phyloP scores from a whole-genome alignment of 2,888 invertebrate species.

The Caenorhabditis afra region DNA sequence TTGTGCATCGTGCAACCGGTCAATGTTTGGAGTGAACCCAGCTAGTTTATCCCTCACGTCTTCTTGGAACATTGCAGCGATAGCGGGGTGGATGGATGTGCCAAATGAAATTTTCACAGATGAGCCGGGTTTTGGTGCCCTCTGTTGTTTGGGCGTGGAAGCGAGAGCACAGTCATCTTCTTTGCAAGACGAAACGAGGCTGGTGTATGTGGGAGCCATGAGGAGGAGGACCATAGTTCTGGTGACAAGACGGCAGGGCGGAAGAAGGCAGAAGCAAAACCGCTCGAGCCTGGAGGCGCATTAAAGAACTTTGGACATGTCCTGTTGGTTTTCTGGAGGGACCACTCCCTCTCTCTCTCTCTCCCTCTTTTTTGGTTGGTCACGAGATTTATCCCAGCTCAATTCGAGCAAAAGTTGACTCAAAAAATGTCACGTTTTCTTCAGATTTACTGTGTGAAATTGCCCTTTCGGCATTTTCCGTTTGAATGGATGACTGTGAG shows the following conservation, averaged over 20 bases:
- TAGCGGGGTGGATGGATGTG: slow-evolving; percentile 7
- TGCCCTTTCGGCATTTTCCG: neutral
- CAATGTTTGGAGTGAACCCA: neutral
- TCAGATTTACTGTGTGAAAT: slow-evolving; percentile 49
- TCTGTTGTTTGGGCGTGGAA: slow-evolving; percentile 40
- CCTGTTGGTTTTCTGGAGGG: slow-evolving; percentile 41
- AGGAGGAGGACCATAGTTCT: slow-evolving; percentile 40
- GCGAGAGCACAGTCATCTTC: slow-evolving; percentile 29
- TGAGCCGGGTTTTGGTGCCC: slow-evolving; percentile 42
- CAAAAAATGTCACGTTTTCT: slow-evolving; percentile 33
- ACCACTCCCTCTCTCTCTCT: too few relatives aligned
- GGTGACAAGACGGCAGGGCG: slow-evolving; percentile 36
- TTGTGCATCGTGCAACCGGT: neutral
- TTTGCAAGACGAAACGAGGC: slow-evolving; percentile 40
- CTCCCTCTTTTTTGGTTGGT: slow-evolving; percentile 16
- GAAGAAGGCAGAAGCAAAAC: slow-evolving; percentile 26
- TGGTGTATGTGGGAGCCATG: slow-evolving; percentile 24
- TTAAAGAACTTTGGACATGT: slow-evolving; percentile 57
- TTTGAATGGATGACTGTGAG: too few relatives aligned
- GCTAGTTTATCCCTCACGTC: neutral
- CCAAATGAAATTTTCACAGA: slow-evolving; percentile 54
- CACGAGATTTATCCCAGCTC: slow-evolving; percentile 33
- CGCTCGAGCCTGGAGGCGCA: slow-evolving; percentile 34
- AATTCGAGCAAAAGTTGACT: slow-evolving; percentile 16
- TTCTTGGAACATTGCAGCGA: neutral